A percentile compares a stretch with the other conserved stretches of the same genome.
Conservation (phyloP, 53 echinoderm and acorn worm genomes). For the Holothuria leucospilota region DNA sequence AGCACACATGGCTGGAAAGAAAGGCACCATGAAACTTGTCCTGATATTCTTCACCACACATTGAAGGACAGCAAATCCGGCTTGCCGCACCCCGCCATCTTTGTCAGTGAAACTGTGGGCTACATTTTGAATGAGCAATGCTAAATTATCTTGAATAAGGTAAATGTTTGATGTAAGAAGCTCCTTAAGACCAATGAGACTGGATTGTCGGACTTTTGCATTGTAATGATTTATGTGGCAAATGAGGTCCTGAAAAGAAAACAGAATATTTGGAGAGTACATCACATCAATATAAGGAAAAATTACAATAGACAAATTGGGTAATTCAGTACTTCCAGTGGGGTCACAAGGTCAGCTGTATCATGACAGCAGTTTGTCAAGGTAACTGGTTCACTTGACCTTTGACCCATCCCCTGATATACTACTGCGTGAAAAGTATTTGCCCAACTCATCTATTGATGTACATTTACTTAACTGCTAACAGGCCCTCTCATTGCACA, state of each 20-base stretch:
- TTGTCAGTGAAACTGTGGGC: conserved; percentile 75
- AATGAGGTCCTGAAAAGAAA: conserved; percentile 76
- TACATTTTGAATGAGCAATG: conserved; percentile 73
- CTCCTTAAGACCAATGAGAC: conserved; percentile 74
- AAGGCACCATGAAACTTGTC: conserved; percentile 75
- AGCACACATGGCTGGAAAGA: conserved; percentile 78
- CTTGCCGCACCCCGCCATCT: conserved; percentile 72
- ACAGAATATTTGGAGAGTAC: neutral
- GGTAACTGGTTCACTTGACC: too few species aligned
- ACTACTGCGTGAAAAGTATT: too few species aligned
- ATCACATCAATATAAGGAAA: neutral
- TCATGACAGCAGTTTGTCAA: too few species aligned
- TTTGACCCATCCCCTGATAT: too few species aligned
- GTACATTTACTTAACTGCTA: too few species aligned
- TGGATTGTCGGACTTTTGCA: conserved; percentile 63
- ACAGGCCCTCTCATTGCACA: too few species aligned
- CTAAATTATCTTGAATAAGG: conserved; percentile 70
- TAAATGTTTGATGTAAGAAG: conserved; percentile 68
- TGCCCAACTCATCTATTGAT: too few species aligned
- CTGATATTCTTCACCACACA: conserved; percentile 60
- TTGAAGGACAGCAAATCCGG: conserved; percentile 70
- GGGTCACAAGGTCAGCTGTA: too few species aligned
- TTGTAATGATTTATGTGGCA: conserved; percentile 95
- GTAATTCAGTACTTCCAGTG: too few species aligned
- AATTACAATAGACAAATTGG: too few species aligned